phyloP scores from a whole-genome alignment of 2,888 invertebrate species.

The Drosophila melanosoma region DNA sequence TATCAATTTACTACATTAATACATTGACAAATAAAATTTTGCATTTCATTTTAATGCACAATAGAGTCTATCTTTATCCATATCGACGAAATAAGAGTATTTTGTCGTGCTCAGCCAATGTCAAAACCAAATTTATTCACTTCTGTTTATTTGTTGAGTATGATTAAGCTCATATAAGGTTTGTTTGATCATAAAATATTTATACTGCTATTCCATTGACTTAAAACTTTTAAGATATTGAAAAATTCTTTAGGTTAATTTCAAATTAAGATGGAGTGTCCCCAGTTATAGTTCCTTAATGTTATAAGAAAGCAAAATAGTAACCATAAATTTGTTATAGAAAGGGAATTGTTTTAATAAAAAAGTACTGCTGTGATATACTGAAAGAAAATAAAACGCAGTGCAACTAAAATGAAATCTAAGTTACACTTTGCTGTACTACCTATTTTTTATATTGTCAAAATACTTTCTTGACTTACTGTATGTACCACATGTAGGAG shows the following conservation, averaged over 20 bases:
- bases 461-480: not conserved
- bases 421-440: not conserved
- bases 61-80: not conserved
- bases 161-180: not conserved
- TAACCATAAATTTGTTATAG: not conserved
- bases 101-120: not conserved
- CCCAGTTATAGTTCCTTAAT: not conserved
- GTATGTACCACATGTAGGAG: not conserved
- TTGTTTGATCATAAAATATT: not conserved
- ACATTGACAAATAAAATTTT: not conserved
- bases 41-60: not conserved
- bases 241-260: not conserved
- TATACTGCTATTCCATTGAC: not conserved
- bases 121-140: not conserved
- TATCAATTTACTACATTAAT: not conserved
- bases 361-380: not conserved
- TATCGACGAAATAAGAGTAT: not conserved
- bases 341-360: not conserved
- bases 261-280: not conserved
- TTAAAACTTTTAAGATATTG: not conserved
- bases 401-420: not conserved
- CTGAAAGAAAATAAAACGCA: not conserved
- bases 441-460: not conserved
- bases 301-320: not conserved
- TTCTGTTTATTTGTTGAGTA: not conserved